Base-by-base conservation (phyloP, 2,888 invertebrate species). In the Galerucella pusilla region DNA sequence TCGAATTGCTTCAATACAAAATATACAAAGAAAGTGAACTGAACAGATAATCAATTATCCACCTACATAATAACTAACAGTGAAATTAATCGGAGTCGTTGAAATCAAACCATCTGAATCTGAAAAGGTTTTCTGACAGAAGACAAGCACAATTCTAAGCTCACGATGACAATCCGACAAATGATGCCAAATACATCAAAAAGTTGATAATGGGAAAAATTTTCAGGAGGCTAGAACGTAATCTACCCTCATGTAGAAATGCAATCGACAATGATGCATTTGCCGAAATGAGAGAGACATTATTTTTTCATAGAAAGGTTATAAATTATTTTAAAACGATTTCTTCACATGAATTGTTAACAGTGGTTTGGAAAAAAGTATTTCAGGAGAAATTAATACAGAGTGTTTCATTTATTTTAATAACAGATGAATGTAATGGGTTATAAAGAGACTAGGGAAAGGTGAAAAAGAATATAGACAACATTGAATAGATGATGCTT, bases 161-260 rank as follows among this genome's bases (percentile, higher is more conserved):
- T 61, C 35, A 12, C 52, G 49, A 70, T 63, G 71, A 54, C 64
- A 71, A 71, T 64, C 64, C 1, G 71, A 71, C 64, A 71, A 71
- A 71, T 64, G 64, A 54, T 54, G 49, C 42, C 71, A 42, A 54
- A 71, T 71, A 52, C 71, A 71, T 71, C 71, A 71, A 57, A 70
- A 67, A 61, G 63, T 65, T 70, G 66, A 70, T 73, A 75, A 73
- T 45, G 61, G 60, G 73, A 70, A 75, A 70, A 73, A 74, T 49
- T 28, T 71, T 54, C 61, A 60, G 9, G 28, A 60, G 28, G 74
- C 68, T 70, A 68, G 68, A 75, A 70, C 72, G 68, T 75, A 77
- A 74, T 66, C 61, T 71, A 71, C 73, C 71, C 71, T 69, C 57
- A 66, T 71, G 71, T 28, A 28, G 28, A 28, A 28, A 28, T 5